Evolutionary conservation across 2,888 invertebrate genomes (phyloP).

Genomic region (Caenorhabditis virilis): DNA sequence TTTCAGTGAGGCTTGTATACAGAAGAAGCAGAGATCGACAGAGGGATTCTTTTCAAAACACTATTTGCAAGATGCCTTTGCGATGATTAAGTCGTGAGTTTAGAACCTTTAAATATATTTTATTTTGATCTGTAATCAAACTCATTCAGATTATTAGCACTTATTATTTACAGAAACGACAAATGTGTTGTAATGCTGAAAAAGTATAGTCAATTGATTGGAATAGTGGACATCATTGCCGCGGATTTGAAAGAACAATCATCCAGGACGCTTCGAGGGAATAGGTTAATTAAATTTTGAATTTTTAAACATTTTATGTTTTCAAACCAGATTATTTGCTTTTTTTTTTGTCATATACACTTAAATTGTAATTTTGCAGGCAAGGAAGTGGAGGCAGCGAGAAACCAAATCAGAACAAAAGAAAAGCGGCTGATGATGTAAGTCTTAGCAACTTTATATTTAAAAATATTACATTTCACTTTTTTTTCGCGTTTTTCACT

Average conservation of each 20-base stretch:
- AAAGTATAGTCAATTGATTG: constrained; percentile 45
- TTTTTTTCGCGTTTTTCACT: no score
- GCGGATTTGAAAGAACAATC: constrained; percentile 21
- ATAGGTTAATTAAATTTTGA: constrained; percentile 11
- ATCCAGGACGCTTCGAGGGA: constrained; percentile 39
- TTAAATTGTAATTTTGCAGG: no score
- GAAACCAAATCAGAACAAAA: no score
- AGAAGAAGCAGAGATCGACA: constrained; percentile 66
- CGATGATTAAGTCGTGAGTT: constrained; percentile 28
- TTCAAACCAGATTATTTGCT: no score
- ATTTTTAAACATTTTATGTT: no score
- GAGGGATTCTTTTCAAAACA: constrained; percentile 43
- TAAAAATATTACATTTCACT: no score
- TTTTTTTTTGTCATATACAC: no score
- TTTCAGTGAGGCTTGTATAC: constrained; percentile 74
- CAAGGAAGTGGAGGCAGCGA: no score
- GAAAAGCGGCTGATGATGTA: no score
- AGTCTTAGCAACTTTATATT: no score
- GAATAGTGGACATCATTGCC: constrained; percentile 38
- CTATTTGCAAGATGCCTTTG: constrained; percentile 43
- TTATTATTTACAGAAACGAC: constrained; percentile 20
- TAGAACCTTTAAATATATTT: not conserved
- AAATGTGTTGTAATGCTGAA: constrained; percentile 37
- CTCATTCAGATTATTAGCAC: no score
- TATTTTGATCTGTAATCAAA: not conserved